Conservation (phyloP, 2,888 invertebrate species). For the Epicampocera succincta region DNA sequence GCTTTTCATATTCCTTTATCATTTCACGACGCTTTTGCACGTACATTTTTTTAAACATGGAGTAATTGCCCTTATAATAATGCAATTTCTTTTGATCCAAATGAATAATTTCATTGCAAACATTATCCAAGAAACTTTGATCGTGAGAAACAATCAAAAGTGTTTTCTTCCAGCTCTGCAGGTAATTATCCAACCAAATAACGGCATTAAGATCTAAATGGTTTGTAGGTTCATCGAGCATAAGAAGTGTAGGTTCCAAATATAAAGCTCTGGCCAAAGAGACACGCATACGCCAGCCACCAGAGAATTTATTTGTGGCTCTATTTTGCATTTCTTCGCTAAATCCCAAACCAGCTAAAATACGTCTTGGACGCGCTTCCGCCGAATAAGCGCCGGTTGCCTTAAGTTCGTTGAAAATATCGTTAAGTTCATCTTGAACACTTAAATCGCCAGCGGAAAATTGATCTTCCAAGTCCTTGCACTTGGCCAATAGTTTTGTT, state of each 20-base stretch:
- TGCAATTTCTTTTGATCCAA: constrained; percentile 95
- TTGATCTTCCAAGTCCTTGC: constrained; percentile 89
- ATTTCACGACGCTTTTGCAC: constrained; percentile 97
- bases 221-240: constrained; percentile 99
- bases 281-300: constrained; percentile 99
- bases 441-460: constrained; percentile 88
- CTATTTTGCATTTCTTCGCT: constrained; percentile 94
- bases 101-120: constrained; percentile 99
- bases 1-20: constrained; percentile 98
- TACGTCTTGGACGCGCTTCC: constrained; percentile 96
- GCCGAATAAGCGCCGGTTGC: constrained; percentile 99
- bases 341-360: constrained; percentile 98
- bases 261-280: constrained; percentile 98
- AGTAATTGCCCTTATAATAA: constrained; percentile 99
- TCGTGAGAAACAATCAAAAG: constrained; percentile 99
- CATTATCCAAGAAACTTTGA: constrained; percentile 99
- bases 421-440: constrained; percentile 90
- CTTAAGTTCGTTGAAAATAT: constrained; percentile 96
- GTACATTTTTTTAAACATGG: constrained; percentile 99
- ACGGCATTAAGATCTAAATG: constrained; percentile 99
- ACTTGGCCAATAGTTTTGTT: constrained; percentile 90
- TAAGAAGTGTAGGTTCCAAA: constrained; percentile 96
- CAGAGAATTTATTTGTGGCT: constrained; percentile 93
- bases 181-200: constrained; percentile 99
- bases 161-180: constrained; percentile 99